A percentile compares a stretch with the other conserved stretches of the same genome.
Evolutionary conservation across 2,888 invertebrate genomes (phyloP).

Genomic region (Leucozona laternaria): DNA sequence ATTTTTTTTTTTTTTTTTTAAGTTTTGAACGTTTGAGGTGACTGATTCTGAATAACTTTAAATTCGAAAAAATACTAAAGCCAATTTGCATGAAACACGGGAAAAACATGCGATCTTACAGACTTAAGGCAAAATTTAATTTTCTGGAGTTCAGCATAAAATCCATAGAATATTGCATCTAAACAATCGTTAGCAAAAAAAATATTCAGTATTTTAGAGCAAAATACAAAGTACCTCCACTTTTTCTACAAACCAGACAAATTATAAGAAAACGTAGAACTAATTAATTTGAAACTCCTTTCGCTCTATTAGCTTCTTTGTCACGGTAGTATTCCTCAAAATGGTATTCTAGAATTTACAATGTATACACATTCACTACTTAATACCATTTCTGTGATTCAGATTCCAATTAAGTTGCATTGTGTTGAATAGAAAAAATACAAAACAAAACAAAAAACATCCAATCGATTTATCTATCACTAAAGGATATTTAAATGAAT

Average conservation of each 20-base stretch:
- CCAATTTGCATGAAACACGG: too few relatives aligned
- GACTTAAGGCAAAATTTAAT: too few relatives aligned
- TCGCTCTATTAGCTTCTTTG: neutral
- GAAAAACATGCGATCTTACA: too few relatives aligned
- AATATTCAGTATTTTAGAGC: too few relatives aligned
- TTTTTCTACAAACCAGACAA: neutral
- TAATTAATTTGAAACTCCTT: neutral
- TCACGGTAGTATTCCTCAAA: neutral
- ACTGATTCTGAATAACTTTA: too few relatives aligned
- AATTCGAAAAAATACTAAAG: too few relatives aligned
- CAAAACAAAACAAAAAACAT: neutral
- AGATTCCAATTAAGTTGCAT: constrained; percentile 61
- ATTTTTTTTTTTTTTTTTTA: too few relatives aligned
- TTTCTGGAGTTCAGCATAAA: too few relatives aligned
- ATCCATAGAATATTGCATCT: too few relatives aligned
- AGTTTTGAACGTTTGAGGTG: too few relatives aligned
- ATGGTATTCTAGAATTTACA: neutral
- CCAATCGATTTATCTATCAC: constrained; percentile 1
- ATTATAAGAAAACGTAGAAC: neutral
- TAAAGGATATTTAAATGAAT: constrained; percentile 54
- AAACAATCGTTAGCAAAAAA: too few relatives aligned
- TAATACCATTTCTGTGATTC: constrained; percentile 20
- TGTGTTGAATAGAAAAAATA: neutral
- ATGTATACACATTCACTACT: neutral
- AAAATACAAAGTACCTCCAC: too few relatives aligned